A percentile compares a stretch with the other conserved stretches of the same genome.
Evolutionary conservation across 1,140 invertebrate genomes (phyloP).

Genomic region (Papilio dardanus): DNA sequence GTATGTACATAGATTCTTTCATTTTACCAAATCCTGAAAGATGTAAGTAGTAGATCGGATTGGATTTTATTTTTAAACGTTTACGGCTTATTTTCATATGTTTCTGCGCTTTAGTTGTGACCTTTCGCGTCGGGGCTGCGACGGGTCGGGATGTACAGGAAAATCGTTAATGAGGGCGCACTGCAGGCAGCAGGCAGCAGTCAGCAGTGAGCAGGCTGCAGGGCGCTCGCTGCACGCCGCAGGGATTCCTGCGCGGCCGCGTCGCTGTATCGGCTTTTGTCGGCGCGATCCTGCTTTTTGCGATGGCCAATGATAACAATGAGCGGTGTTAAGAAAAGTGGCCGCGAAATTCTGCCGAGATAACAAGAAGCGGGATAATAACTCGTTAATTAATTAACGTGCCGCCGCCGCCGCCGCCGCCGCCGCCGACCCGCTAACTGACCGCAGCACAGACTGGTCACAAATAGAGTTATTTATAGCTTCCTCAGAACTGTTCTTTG

Average conservation of each 20-base stretch:
- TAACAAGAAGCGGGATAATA: conserved; percentile 73
- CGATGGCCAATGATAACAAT: conserved; percentile 79
- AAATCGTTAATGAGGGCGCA: background rate
- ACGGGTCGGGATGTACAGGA: conserved; percentile 36
- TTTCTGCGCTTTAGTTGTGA: conserved; percentile 40
- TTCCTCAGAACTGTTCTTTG: background rate
- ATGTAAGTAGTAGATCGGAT: background rate
- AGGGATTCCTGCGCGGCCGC: conserved; percentile 71
- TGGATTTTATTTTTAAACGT: background rate
- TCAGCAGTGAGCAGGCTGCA: background rate
- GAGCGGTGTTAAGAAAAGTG: conserved; percentile 73
- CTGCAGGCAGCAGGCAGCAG: background rate
- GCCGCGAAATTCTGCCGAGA: conserved; percentile 69
- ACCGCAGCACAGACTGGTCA: background rate
- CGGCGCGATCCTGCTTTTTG: conserved; percentile 76
- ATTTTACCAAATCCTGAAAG: background rate
- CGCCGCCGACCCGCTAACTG: background rate
- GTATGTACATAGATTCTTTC: background rate
- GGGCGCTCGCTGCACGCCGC: background rate
- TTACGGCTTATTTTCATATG: conserved; percentile 37
- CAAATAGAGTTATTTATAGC: conserved; percentile 1
- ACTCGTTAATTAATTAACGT: conserved; percentile 74
- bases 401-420: conserved; percentile 1
- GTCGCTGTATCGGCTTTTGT: conserved; percentile 78
- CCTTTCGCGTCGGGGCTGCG: conserved; percentile 38